Conservation (phyloP, 2,888 invertebrate genomes). For the Nomada flava region DNA sequence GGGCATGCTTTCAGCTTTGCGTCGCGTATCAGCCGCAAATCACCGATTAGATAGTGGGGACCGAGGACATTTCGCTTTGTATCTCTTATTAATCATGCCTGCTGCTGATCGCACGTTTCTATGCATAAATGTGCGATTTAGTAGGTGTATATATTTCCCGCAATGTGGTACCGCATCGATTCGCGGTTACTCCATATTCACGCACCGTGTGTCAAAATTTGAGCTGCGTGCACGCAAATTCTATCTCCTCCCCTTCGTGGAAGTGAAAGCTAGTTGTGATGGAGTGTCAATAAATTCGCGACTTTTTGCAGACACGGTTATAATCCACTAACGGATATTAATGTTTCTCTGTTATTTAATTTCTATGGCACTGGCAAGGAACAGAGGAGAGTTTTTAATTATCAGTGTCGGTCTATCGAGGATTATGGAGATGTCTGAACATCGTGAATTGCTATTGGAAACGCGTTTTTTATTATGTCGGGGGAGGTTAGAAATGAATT, state of each 20-base stretch:
- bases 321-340: not conserved
- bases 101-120: constrained; percentile 44
- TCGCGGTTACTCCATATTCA: constrained; percentile 56
- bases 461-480: too few relatives aligned
- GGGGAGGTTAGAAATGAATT: too few relatives aligned
- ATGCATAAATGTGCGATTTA: constrained; percentile 58
- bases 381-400: too few relatives aligned
- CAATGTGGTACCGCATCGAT: constrained; percentile 58
- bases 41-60: constrained; percentile 28
- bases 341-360: constrained; percentile 23
- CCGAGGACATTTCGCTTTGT: constrained; percentile 44
- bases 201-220: constrained; percentile 46
- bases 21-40: constrained; percentile 7
- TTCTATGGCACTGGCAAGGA: not conserved
- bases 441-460: too few relatives aligned
- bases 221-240: constrained; percentile 18
- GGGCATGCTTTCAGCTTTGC: not conserved
- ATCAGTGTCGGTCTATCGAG: too few relatives aligned
- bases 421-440: too few relatives aligned
- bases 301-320: not conserved
- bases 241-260: not conserved
- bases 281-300: constrained; percentile 3
- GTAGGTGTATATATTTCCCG: constrained; percentile 50
- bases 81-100: constrained; percentile 60
- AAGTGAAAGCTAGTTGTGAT: not conserved